These are phyloP conservation scores for Spheniscus humboldti DNA, from an alignment of 2,797 vertebrate species.

Conservation along the genomic window DNA sequence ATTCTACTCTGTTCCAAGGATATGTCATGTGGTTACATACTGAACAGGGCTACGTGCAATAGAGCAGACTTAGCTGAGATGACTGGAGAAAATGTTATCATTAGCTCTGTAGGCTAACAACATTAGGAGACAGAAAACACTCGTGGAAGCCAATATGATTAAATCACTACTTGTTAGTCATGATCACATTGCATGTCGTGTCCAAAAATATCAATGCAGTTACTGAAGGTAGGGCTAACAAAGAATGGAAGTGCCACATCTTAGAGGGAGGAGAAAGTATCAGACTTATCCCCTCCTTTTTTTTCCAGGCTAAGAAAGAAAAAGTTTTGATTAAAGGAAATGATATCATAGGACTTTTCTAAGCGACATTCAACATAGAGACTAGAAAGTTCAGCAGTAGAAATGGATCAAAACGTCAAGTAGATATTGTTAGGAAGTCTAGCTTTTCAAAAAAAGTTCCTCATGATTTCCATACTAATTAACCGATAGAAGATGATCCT, in stretches of 20 bases:
- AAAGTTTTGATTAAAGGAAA: constrained; percentile 31
- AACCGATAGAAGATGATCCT: neutral
- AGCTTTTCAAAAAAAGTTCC: neutral
- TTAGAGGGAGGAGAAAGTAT: neutral
- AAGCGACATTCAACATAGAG: neutral
- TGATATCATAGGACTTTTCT: constrained; percentile 44
- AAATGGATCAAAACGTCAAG: constrained; percentile 34
- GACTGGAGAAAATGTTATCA: constrained; percentile 61
- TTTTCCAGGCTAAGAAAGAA: neutral
- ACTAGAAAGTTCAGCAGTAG: constrained; percentile 12
- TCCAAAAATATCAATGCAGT: constrained; percentile 53
- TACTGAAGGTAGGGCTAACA: constrained; percentile 18
- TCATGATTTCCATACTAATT: constrained; percentile 27
- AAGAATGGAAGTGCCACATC: neutral
- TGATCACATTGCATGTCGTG: neutral
- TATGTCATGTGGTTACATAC: constrained; percentile 43
- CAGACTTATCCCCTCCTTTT: neutral
- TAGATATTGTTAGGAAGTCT: neutral
- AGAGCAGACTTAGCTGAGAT: constrained; percentile 43
- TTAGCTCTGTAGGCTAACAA: constrained; percentile 61
- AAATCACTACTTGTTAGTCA: constrained; percentile 54
- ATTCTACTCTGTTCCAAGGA: constrained; percentile 64
- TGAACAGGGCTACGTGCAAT: constrained; percentile 32
- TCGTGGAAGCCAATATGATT: constrained; percentile 42
- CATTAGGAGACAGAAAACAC: constrained; percentile 53